phyloP scores from a whole-genome alignment of 2,113 vertebrate genomes.

The Rhinogobius similis region DNA sequence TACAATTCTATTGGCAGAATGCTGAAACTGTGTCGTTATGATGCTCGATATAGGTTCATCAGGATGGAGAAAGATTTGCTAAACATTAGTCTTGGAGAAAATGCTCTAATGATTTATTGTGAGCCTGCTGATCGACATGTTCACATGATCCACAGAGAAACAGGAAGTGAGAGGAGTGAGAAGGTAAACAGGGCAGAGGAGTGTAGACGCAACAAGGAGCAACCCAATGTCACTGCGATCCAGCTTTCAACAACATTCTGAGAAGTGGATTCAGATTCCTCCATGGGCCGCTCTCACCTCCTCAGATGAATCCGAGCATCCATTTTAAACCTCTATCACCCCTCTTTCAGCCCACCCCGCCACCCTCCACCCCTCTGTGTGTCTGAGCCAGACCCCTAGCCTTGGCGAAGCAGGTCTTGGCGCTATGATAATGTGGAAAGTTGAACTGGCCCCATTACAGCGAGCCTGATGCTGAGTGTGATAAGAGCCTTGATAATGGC shows the following conservation, averaged over 20 bases:
- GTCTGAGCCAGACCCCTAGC: constrained; percentile 81
- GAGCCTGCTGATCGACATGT: constrained; percentile 43
- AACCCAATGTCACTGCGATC: constrained; percentile 18
- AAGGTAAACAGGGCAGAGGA: constrained; percentile 29
- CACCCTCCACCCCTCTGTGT: constrained; percentile 14
- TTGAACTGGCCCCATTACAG: constrained; percentile 99
- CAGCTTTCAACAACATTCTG: constrained; percentile 15
- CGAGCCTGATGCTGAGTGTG: constrained; percentile 89
- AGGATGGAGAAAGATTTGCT: neutral
- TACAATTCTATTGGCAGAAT: neutral
- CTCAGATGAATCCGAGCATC: constrained; percentile 10
- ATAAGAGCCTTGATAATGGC: constrained; percentile 96
- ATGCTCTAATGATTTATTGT: constrained; percentile 46
- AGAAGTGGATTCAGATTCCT: constrained; percentile 21
- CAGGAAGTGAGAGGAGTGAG: constrained; percentile 39
- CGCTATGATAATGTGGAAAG: constrained; percentile 99
- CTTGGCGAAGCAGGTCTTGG: constrained; percentile 90
- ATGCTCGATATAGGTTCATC: neutral
- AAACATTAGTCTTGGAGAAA: too few relatives aligned
- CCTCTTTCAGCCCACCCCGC: constrained; percentile 43
- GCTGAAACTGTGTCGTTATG: neutral
- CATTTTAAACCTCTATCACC: constrained; percentile 53
- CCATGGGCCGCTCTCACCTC: constrained; percentile 7
- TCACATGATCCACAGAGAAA: constrained; percentile 22
- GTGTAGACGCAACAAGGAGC: constrained; percentile 28